These are phyloP conservation scores for Scomber scombrus DNA, from an alignment of 2,113 vertebrate genomes.

Conservation along the genomic window DNA sequence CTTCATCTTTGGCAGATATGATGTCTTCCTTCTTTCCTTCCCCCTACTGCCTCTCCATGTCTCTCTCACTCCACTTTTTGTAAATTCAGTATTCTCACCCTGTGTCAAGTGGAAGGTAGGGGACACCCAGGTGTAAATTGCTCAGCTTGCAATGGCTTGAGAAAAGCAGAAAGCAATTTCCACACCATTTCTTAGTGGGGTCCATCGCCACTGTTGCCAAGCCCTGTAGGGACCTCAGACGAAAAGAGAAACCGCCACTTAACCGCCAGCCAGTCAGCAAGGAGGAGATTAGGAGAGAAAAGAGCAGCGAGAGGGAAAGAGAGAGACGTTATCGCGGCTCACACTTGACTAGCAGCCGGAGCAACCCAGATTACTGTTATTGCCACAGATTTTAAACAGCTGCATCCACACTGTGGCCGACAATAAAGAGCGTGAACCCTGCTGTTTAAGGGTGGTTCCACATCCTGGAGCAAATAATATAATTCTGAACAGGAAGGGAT, in stretches of 20 bases:
- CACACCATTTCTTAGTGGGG: conserved; percentile 72
- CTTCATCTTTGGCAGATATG: conserved; percentile 15
- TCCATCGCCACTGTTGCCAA: conserved; percentile 60
- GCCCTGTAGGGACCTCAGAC: conserved; percentile 58
- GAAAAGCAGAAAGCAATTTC: conserved; percentile 83
- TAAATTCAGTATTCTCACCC: conserved; percentile 66
- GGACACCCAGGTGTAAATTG: conserved; percentile 81
- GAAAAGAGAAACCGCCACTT: conserved; percentile 66
- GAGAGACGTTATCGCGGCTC: conserved; percentile 72
- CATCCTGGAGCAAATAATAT: conserved; percentile 43
- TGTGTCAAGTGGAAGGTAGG: conserved; percentile 73
- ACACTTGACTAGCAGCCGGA: conserved; percentile 68
- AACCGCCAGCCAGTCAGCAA: conserved; percentile 71
- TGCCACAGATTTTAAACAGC: conserved; percentile 67
- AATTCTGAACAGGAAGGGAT: conserved; percentile 32
- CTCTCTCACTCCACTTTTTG: conserved; percentile 50
- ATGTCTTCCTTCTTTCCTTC: conserved; percentile 21
- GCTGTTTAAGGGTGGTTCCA: conserved; percentile 46
- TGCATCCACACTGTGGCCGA: conserved; percentile 34
- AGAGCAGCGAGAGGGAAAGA: conserved; percentile 48
- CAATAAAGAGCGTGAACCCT: conserved; percentile 46
- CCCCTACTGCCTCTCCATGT: neutral
- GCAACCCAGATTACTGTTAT: conserved; percentile 73
- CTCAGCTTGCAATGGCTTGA: conserved; percentile 71
- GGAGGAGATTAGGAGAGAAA: conserved; percentile 73